Base-by-base conservation (phyloP, 2,888 invertebrate genomes). In the Lottia gigantea region DNA sequence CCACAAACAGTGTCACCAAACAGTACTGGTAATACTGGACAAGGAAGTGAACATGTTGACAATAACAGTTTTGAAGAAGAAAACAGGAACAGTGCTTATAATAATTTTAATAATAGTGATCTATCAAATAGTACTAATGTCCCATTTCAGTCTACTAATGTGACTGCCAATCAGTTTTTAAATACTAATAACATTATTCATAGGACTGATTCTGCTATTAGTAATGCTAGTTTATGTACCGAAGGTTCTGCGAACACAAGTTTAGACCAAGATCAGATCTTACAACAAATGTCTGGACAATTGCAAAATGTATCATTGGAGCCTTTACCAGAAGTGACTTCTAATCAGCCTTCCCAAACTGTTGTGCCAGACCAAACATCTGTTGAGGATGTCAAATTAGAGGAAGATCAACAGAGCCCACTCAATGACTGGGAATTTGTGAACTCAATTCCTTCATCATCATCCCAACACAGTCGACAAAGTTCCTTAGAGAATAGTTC, bases 371-470 rank as follows among this genome's bases (percentile, higher is more conserved):
- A 19, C n/a, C n/a, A 55, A 19, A 16, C 55, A 23, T 23, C 19
- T 23, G 19, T 4, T 19, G 55, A 23, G 11, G 19, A 55, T 23
- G 23, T 23, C 23, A 19, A 19, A 19, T 23, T 23, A 45, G 69
- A 68, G 26, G 77, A 76, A 46, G 67, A 72, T 62, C 76, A 78
- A 26, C 71, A 74, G 3, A 62, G 68, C 23, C 63, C 55, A 31
- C 75, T 81, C 40, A 76, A 78, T 73, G 82, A 83, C 67, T 83
- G 84, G 84, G 83, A 83, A 71, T 72, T 82, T 70, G 81, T 83
- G 19, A 14, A 23, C 71, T 46, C 66, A 64, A n/a, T 40, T 31
- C 64, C 25, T 62, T 66, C 46, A 40, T 67, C 65, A 6, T 64
- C 61, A 1, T 31, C 67, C 47, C 68, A 72, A 12, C 72, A 72